phyloP scores from a whole-genome alignment of 2,888 invertebrate genomes.

The Halocaridina rubra region DNA sequence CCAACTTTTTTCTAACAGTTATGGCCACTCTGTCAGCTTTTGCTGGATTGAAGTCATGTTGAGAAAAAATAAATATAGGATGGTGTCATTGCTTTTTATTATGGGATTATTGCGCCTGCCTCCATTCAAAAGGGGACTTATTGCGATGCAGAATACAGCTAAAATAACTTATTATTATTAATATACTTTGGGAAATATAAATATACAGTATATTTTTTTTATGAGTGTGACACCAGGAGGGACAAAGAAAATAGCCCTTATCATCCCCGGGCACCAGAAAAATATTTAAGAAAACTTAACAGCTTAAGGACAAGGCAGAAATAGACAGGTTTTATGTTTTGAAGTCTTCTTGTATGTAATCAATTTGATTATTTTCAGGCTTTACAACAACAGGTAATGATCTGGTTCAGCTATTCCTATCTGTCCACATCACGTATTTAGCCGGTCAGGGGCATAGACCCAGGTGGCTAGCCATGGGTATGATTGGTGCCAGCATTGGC shows the following conservation, averaged over 20 bases:
- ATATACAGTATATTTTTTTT: too few relatives aligned
- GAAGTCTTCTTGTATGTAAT: neutral
- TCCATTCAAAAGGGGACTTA: neutral
- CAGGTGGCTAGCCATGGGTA: constrained; percentile 47
- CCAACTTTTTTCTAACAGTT: too few relatives aligned
- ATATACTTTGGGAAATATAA: neutral
- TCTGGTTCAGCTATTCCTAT: constrained; percentile 32
- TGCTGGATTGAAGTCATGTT: too few relatives aligned
- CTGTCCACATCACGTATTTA: constrained; percentile 24
- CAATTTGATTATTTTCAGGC: constrained; percentile 9
- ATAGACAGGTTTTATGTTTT: neutral
- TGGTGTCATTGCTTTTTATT: neutral
- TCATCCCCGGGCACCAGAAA: too few relatives aligned
- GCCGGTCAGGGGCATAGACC: constrained; percentile 47
- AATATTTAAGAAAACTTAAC: too few relatives aligned
- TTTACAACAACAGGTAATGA: constrained; percentile 52
- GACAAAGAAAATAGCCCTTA: too few relatives aligned
- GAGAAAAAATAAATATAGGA: neutral
- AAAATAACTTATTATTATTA: neutral
- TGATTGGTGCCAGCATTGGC: constrained; percentile 24
- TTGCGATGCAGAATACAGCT: neutral
- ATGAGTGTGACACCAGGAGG: too few relatives aligned
- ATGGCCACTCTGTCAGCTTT: too few relatives aligned
- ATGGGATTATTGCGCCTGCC: neutral
- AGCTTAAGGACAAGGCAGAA: too few relatives aligned